Evolutionary conservation across 1,140 invertebrate species (phyloP), one percentile per base, ranked within the genome.

Genomic region (Diabrotica undecimpunctata): DNA sequence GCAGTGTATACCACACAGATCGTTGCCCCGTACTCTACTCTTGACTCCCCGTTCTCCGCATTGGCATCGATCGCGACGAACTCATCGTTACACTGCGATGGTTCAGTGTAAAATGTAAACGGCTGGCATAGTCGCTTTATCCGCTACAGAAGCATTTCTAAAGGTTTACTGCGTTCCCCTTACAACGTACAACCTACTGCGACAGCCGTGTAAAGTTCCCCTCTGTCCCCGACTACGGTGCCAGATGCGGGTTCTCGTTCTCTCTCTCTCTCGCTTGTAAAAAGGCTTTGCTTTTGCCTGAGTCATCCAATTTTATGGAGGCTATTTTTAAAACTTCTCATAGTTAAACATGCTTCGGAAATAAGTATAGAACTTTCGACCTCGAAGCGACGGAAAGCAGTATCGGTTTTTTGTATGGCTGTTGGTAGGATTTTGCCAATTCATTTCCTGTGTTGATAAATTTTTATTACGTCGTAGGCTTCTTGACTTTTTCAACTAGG

Each of bases 271-370:
- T 46, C 8, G 8, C 41, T 46, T n/a, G 41, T n/a, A 46, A 12
- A 13, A 57, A 37, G 38, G 38, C n/a, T n/a, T n/a, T 36, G 55
- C 55, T 57, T 54, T 57, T 41, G 55, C 55, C 55, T 57, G 55
- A 57, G 25, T 57, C 55, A 57, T 57, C 36, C 25, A 12, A 57
- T 46, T 57, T 57, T 57, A 57, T 57, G 55, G 37, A 57, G 36
- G 55, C 55, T 57, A 57, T 57, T 57, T 57, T 57, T 37, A 57
- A 25, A 57, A 57, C 55, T 57, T 37, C 25, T 37, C 35, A 7
- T 57, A 57, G 8, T 46, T n/a, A 57, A 25, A 57, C 55, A 57
- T 57, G 55, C 55, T 57, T 57, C 55, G 55, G 55, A 57, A 57
- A 37, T 12, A 57, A 57, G 36, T 57, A 57, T 57, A 57, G 55